Base-by-base conservation (phyloP, 2,113 vertebrate genomes). In the Suncus etruscus region DNA sequence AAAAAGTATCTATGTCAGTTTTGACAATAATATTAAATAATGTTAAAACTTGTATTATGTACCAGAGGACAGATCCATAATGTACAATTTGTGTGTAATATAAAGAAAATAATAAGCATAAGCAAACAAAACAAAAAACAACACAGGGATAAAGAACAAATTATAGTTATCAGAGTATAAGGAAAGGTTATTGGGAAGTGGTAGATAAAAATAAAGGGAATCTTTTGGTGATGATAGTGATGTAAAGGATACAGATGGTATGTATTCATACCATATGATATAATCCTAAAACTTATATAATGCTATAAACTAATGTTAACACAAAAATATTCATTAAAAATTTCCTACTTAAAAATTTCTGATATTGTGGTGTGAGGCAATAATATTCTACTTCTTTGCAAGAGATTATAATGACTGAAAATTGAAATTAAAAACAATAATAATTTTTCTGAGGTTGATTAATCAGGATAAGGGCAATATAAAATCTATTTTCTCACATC, bases 391-490 rank as follows among this genome's bases (percentile, higher is more conserved):
- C 16, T 86, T 16, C 22, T 45, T 22, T 85, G 47, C 54, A 73
- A 73, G 32, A 6, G 27, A 66, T 76, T 69, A 82, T 9, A 77
- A 75, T 87, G 75, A 70, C 18, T 7, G 51, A n/a, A 47, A 1
- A 0, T 54, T 83, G 51, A 9, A 79, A 51, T 58, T 61, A n/a
- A 27, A 39, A 72, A 10, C 12, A 80, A 14, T 51, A 69, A 27
- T 90, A 54, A 31, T 72, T 86, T 91, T 75, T 87, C n/a, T 68
- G 47, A 90, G 61, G 58, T 61, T 90, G 12, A 32, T 80, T 8
- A 75, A 72, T 51, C 3, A 68, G 50, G 11, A 82, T 15, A 85
- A 72, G n/a, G 70, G 15, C 11, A 31, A 31, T 90, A 66, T 22
- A 63, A 50, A 90, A 85, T 65, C 74, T 31, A n/a, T 9, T 77